Base-by-base conservation (phyloP, 1,140 invertebrate species). In the silkworm (Bombyx mori) region DNA sequence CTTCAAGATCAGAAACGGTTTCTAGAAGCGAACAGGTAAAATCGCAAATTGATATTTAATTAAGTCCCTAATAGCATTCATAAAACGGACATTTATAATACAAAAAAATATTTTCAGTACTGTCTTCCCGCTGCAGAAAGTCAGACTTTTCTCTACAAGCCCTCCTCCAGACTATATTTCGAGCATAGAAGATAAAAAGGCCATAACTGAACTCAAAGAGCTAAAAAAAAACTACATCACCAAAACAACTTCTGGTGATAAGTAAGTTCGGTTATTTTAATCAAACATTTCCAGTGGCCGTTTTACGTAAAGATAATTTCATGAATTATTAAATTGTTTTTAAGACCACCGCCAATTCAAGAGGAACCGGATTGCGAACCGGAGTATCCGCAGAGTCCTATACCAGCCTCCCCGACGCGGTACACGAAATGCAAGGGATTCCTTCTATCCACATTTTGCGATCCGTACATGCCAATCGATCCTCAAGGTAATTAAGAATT, bases 341-440 rank as follows among this genome's bases (percentile, higher is more conserved):
- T 22, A 50, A 22, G 5, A 50, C n/a, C 8, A 3, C 8, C 26
- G 8, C 12, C 8, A 3, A 22, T 50, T 8, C 4, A 8, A 12
- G 12, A 50, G 48, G 48, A 18, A 9, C 26, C 48, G 8, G 26
- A 18, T 44, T 44, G 53, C 60, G 18, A 57, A n/a, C 56, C 74
- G 42, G 82, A 86, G 62, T 72, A 63, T 3, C 80, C 79, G 0
- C 80, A 83, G 50, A 86, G 77, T 44, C 79, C 82, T 0, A 79
- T 82, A 5, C 82, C 82, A 7, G 58, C 66, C 1, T 79, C 77
- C 1, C 74, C 79, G 2, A 58, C 54, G 1, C 64, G 69, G 6
- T 56, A 65, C n/a, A 72, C 69, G 51, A 77, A 77, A 65, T 76
- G 74, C 56, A 71, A 67, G 43, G 66, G 71, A 2, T 66, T 74